Evolutionary conservation across 2,113 vertebrate species (phyloP), one percentile per base, ranked within the genome.

Genomic region (Carlito syrichta): DNA sequence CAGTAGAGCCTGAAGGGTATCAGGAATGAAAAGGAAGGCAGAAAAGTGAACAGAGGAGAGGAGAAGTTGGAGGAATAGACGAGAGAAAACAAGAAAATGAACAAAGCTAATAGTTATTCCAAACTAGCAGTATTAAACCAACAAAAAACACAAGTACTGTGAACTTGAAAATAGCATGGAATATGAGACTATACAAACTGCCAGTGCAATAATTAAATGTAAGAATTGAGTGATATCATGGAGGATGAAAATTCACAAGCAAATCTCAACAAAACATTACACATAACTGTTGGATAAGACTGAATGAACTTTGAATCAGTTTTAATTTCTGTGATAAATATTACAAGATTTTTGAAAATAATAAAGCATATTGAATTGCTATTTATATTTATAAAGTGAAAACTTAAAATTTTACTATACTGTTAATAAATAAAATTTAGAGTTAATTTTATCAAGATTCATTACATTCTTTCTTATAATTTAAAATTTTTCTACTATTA

Each of bases 381-480:
- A 68, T 12, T 48, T 25, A 56, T 56, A 52, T 66, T n/a, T n/a
- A n/a, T 52, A 94, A 91, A 91, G n/a, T 63, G 3, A 96, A 86
- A 85, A 58, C 14, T n/a, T n/a, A 45, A 95, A 77, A 27, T 76
- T 45, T 86, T 50, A 79, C n/a, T 52, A 35, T 50, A 52, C 19
- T 88, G 7, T 66, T 91, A 92, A 43, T 73, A 69, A 89, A 43
- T 71, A 56, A 48, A 84, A 92, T 40, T 54, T 60, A 45, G 76
- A 84, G 84, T 69, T 89, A 83, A 90, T 66, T 96, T 78, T 89
- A 62, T 77, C 50, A 94, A 82, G 89, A 48, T 14, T 63, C 56
- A 82, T 56, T 79, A 22, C 19, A 77, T 69, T n/a, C 62, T 78
- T 45, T 50, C 32, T 69, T 76, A 79, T 43, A 87, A 86, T 90